Evolutionary conservation across 2,113 vertebrate genomes (phyloP).

Genomic region (Verasper variegatus): DNA sequence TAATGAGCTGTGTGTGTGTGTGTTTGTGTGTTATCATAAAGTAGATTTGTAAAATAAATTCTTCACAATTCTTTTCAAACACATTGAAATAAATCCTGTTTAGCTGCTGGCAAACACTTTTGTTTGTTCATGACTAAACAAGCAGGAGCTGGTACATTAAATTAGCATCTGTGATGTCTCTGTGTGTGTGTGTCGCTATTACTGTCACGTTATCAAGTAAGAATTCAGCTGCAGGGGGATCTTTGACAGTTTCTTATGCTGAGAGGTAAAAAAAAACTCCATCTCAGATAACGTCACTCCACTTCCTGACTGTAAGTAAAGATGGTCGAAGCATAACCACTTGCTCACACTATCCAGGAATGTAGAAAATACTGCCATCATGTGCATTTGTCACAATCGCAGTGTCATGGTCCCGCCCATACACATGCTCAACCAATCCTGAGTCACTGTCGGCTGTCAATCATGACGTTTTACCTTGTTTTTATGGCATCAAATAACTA

Average conservation of each 20-base stretch:
- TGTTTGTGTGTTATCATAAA: conserved; percentile 35
- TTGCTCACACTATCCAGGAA: too few relatives aligned
- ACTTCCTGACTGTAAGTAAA: too few relatives aligned
- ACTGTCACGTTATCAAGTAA: background rate
- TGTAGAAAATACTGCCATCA: too few relatives aligned
- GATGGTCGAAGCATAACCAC: too few relatives aligned
- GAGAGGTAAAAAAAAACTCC: too few relatives aligned
- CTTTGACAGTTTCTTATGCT: background rate
- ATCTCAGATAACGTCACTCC: too few relatives aligned
- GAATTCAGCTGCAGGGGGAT: background rate
- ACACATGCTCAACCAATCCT: too few relatives aligned
- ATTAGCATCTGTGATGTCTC: conserved; percentile 33
- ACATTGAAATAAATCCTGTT: conserved; percentile 48
- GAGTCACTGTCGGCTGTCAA: too few relatives aligned
- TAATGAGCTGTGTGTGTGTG: conserved; percentile 1
- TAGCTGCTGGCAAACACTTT: conserved; percentile 33
- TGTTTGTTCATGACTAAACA: conserved; percentile 52
- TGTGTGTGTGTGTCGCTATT: conserved; percentile 10
- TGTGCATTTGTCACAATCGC: too few relatives aligned
- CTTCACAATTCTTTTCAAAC: conserved; percentile 47
- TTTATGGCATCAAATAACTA: too few relatives aligned
- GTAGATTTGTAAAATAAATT: conserved; percentile 55
- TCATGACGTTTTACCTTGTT: too few relatives aligned
- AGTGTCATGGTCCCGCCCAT: too few relatives aligned
- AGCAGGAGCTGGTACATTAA: conserved; percentile 43